Conservation (phyloP, 1,140 invertebrate species). For the Cepaea nemoralis region DNA sequence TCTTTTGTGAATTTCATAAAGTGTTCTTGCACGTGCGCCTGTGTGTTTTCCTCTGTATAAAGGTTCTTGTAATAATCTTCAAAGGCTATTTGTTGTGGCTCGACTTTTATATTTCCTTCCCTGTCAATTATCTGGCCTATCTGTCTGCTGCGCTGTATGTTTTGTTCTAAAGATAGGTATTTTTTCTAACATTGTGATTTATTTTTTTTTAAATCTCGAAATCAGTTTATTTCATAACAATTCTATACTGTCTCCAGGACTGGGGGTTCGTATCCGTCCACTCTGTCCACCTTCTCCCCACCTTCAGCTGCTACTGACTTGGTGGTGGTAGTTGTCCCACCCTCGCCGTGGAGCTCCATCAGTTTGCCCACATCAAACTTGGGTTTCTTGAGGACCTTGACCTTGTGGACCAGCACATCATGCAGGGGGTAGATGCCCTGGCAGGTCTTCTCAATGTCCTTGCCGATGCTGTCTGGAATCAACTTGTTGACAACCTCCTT, state of each 20-base stretch:
- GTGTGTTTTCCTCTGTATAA: too few species aligned
- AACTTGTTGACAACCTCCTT: slow-evolving; percentile 96
- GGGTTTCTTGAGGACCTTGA: slow-evolving; percentile 98
- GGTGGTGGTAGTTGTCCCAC: slow-evolving; percentile 65
- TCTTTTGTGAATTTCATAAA: too few species aligned
- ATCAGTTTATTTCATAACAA: slow-evolving; percentile 11
- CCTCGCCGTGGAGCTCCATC: slow-evolving; percentile 95
- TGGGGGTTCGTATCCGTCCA: slow-evolving; percentile 98
- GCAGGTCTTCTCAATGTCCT: slow-evolving; percentile 98
- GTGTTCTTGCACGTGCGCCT: too few species aligned
- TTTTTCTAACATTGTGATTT: too few species aligned
- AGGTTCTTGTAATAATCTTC: too few species aligned
- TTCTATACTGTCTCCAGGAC: slow-evolving; percentile 91
- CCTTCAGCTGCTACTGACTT: slow-evolving; percentile 80
- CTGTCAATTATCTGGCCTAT: too few species aligned
- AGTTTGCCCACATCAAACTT: slow-evolving; percentile 96
- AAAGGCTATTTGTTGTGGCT: too few species aligned
- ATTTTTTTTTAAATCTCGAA: too few species aligned
- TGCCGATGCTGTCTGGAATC: slow-evolving; percentile 97
- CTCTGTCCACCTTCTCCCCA: slow-evolving; percentile 88
- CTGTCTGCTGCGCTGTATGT: too few species aligned
- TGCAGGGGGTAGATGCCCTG: slow-evolving; percentile 97
- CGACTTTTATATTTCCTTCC: too few species aligned
- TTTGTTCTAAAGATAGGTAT: too few species aligned
- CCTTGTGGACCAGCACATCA: slow-evolving; percentile 98